Base-by-base conservation (phyloP, 2,113 vertebrate genomes). In the Centropus bengalensis region DNA sequence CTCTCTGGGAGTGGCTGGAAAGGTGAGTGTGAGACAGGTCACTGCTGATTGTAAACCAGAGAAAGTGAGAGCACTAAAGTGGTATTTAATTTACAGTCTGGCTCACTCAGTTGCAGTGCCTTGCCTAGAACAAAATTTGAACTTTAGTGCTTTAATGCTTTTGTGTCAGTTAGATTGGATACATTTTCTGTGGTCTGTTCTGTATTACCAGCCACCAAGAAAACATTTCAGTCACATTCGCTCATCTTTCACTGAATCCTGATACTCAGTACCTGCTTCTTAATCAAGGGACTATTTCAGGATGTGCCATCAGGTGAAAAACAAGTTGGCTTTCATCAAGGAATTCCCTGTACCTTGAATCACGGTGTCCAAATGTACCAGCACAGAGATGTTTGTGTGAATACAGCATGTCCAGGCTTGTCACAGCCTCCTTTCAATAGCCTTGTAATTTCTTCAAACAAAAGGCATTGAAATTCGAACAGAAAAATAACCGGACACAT, bases 381-480 rank as follows among this genome's bases (percentile, higher is more conserved):
- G 38, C 75, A 32, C 55, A 58, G 85, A 94, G 70, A 76, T 66
- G n/a, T 88, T 74, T 73, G 27, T 91, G 64, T 33, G 51, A 89
- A 33, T 74, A 23, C 33, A 87, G n/a, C 82, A 36, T 4, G 91
- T 71, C 68, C 54, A 66, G 88, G 33, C 88, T 94, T 94, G 89
- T 95, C 66, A 54, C 27, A 40, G 63, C 18, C 40, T 55, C 40
- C 27, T 83, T 91, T 87, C 88, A 70, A 11, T 18, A 70, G 74
- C 27, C 8, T 26, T 89, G 63, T 38, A 36, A 73, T 93, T 96
- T 95, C 76, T 89, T 68, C 91, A 79, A n/a, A 93, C 89, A 88
- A 91, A 94, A 88, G 68, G 64, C 59, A 88, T 93, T 88, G 86
- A 38, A 74, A 78, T 77, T 63, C 77, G 71, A 80, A 66, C 42